phyloP scores from a whole-genome alignment of 2,797 vertebrate genomes.

The Oceanodroma leucorhoa region DNA sequence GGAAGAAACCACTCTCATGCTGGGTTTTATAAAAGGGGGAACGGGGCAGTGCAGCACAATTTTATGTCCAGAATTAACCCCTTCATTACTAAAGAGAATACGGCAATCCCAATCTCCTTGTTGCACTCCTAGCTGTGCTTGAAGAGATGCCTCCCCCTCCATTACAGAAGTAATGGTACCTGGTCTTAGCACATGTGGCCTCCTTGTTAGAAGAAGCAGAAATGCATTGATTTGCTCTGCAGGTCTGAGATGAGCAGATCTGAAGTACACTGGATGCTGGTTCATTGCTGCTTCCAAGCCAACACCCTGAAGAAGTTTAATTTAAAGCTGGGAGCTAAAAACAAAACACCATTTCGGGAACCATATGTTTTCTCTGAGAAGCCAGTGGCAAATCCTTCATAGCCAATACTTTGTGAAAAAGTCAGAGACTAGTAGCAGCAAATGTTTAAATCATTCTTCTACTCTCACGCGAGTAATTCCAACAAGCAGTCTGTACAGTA shows the following conservation, averaged over 20 bases:
- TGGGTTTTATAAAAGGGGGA: not conserved
- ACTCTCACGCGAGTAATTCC: fast-evolving
- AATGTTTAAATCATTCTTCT: not conserved
- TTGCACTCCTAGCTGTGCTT: not conserved
- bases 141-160: not conserved
- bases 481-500: not conserved
- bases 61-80: not conserved
- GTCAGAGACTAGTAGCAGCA: not conserved
- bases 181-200: not conserved
- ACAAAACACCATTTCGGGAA: not conserved
- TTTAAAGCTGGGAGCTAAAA: not conserved
- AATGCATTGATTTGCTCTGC: not conserved
- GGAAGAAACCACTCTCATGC: not conserved
- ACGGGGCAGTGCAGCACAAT: not conserved
- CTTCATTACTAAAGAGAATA: not conserved
- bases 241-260: not conserved
- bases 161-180: not conserved
- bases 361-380: not conserved
- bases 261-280: not conserved
- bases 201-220: not conserved
- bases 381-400: not conserved
- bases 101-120: not conserved
- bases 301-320: not conserved
- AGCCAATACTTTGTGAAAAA: not conserved
- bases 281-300: not conserved